phyloP scores from a whole-genome alignment of 1,140 invertebrate genomes.

The Chlorops oryzae region DNA sequence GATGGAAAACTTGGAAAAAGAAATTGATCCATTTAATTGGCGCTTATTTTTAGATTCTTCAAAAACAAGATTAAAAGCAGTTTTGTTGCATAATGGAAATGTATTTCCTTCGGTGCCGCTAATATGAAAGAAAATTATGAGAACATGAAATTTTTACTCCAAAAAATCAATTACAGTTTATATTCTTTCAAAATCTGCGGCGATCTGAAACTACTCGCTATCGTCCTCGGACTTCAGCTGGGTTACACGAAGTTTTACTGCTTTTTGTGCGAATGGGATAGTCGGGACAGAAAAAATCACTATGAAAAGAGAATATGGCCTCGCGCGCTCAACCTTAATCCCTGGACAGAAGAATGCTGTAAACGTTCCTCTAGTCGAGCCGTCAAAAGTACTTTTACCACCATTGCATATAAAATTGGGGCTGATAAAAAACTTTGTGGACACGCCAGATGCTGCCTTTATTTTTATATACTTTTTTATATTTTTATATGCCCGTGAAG shows the following conservation, averaged over 20 bases:
- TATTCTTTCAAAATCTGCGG: not conserved
- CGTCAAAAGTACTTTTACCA: not conserved
- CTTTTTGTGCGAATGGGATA: too few relatives aligned
- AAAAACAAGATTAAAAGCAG: not conserved
- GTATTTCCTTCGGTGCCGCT: not conserved
- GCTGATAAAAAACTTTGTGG: not conserved
- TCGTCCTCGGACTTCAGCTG: not conserved
- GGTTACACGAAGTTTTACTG: not conserved
- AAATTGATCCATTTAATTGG: not conserved
- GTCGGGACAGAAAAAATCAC: not conserved
- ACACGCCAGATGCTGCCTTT: too few relatives aligned
- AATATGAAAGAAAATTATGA: too few relatives aligned
- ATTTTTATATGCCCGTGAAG: too few relatives aligned
- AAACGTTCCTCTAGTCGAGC: not conserved
- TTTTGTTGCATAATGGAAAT: not conserved
- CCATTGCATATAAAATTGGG: not conserved
- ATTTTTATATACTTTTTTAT: too few relatives aligned
- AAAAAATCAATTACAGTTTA: not conserved
- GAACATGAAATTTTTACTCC: constrained; percentile 11
- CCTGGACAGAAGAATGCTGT: not conserved
- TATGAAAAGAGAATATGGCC: not conserved
- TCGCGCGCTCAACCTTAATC: not conserved
- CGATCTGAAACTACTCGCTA: not conserved
- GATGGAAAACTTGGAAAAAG: not conserved
- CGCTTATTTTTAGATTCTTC: not conserved